A percentile compares a stretch with the other conserved stretches of the same genome.
phyloP scores from a whole-genome alignment of 2,113 vertebrate genomes.

The Sminthopsis crassicaudata region DNA sequence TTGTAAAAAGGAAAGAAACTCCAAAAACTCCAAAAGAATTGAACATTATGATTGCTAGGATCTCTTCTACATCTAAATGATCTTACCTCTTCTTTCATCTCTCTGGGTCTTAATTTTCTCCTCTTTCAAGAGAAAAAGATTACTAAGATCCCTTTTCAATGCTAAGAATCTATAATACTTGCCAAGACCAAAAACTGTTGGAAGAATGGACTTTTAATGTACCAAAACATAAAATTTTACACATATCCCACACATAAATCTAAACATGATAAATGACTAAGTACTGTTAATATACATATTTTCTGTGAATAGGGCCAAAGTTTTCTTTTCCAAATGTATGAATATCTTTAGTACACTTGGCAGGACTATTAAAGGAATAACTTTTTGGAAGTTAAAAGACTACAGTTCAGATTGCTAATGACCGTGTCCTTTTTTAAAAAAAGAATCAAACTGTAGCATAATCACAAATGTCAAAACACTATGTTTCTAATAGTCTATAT shows the following conservation, averaged over 20 bases:
- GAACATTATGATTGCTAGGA: neutral
- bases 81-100: neutral
- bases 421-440: neutral
- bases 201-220: conserved; percentile 49
- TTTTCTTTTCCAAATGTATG: conserved; percentile 27
- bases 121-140: neutral
- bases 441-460: neutral
- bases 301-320: neutral
- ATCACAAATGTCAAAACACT: neutral
- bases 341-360: conserved; percentile 1
- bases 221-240: conserved; percentile 48
- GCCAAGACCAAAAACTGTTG: conserved; percentile 55
- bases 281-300: conserved; percentile 37
- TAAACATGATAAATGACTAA: conserved; percentile 27
- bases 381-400: neutral
- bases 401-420: conserved; percentile 25
- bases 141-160: neutral
- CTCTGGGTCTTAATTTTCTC: neutral
- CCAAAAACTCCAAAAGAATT: neutral
- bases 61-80: neutral
- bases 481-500: neutral
- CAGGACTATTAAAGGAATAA: neutral
- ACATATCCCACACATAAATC: neutral
- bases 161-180: conserved; percentile 20
- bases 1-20: neutral